A percentile compares a stretch with the other conserved stretches of the same genome.
Evolutionary conservation across 2,113 vertebrate genomes (phyloP).

Genomic region (Dicrurus megarhynchus): DNA sequence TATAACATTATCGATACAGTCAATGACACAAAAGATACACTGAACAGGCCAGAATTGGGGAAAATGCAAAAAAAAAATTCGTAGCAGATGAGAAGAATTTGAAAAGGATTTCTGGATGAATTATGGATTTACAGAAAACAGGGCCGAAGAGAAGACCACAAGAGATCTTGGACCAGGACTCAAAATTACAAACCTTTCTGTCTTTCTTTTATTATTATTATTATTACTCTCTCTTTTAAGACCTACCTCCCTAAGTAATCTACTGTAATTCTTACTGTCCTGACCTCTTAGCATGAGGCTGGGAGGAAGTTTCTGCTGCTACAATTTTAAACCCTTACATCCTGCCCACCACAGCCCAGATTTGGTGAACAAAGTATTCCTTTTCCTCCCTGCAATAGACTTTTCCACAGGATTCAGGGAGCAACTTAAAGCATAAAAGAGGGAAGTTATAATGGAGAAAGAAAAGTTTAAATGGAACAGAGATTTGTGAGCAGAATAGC

Average conservation of each 20-base stretch:
- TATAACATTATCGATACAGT: background rate
- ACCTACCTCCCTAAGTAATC: background rate
- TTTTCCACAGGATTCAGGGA: background rate
- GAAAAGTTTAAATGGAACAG: background rate
- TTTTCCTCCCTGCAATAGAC: background rate
- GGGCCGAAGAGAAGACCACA: background rate
- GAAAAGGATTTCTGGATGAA: background rate
- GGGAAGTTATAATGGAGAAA: background rate
- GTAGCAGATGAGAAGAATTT: background rate
- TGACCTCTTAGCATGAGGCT: background rate
- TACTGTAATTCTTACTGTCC: background rate
- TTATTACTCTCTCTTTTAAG: background rate
- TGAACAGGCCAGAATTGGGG: background rate
- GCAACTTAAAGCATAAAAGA: background rate
- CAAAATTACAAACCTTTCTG: background rate
- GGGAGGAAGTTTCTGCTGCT: background rate
- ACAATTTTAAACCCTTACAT: background rate
- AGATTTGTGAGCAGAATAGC: background rate
- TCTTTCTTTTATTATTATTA: background rate
- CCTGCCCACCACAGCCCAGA: background rate
- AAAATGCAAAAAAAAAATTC: background rate
- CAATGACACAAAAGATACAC: background rate
- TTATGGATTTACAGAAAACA: background rate
- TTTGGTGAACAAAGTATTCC: background rate
- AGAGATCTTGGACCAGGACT: background rate